Conservation (phyloP, 2,113 vertebrate genomes). For the Odontesthes bonariensis region DNA sequence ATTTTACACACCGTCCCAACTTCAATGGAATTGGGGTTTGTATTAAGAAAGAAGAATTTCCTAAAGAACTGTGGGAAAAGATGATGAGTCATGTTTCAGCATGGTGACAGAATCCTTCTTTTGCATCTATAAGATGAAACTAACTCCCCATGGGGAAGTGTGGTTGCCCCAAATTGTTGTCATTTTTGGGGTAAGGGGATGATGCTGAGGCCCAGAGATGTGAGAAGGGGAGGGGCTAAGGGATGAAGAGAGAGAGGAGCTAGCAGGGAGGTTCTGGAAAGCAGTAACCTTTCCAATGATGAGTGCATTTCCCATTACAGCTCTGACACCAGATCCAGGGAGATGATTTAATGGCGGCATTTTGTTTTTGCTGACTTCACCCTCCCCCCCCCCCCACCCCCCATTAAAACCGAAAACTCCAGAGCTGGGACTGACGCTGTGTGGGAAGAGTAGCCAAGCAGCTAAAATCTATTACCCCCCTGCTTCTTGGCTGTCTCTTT, state of each 20-base stretch:
- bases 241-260: slow-evolving; percentile 58
- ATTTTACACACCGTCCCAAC: too few species aligned
- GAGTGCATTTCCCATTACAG: slow-evolving; percentile 90
- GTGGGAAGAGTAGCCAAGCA: slow-evolving; percentile 84
- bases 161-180: too few species aligned
- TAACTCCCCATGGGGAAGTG: slow-evolving; percentile 68
- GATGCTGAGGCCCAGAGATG: not conserved
- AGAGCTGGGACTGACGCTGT: slow-evolving; percentile 68
- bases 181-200: not conserved
- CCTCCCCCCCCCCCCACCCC: slow-evolving; percentile 64
- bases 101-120: too few species aligned
- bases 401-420: slow-evolving; percentile 85
- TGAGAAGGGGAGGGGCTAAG: not conserved
- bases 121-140: too few species aligned
- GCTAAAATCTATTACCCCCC: slow-evolving; percentile 83
- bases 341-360: slow-evolving; percentile 97
- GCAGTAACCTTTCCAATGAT: slow-evolving; percentile 91
- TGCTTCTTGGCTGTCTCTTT: slow-evolving; percentile 58
- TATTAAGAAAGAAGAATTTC: too few species aligned
- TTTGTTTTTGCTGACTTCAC: slow-evolving; percentile 95
- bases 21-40: too few species aligned
- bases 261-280: slow-evolving; percentile 85
- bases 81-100: too few species aligned
- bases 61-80: too few species aligned
- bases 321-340: slow-evolving; percentile 87